These are phyloP conservation scores for Ornithoptera priamus DNA, from an alignment of 2,888 invertebrate species.

Conservation along the genomic window DNA sequence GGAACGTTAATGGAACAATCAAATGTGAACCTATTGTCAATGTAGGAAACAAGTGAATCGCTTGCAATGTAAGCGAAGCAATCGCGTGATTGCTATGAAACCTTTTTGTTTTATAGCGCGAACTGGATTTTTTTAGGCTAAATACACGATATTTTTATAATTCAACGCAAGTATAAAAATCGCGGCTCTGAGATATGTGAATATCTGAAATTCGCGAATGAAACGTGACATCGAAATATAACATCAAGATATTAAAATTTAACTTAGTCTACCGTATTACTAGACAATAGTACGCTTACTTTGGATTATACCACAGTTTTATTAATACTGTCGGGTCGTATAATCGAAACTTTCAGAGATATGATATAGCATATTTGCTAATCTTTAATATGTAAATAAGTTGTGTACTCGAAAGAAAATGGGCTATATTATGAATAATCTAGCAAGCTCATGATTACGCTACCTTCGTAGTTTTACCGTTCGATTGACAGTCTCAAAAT, in stretches of 20 bases:
- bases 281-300: constrained; percentile 64
- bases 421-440: constrained; percentile 39
- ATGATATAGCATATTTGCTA: constrained; percentile 47
- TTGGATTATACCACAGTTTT: constrained; percentile 62
- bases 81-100: constrained; percentile 26
- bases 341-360: constrained; percentile 66
- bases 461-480: constrained; percentile 32
- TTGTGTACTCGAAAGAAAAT: constrained; percentile 11
- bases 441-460: constrained; percentile 60
- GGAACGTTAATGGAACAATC: constrained; percentile 26
- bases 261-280: constrained; percentile 59
- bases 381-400: background rate
- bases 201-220: constrained; percentile 24
- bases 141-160: constrained; percentile 15
- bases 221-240: constrained; percentile 44
- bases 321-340: constrained; percentile 73
- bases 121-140: constrained; percentile 7
- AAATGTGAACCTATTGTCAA: constrained; percentile 30
- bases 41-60: constrained; percentile 30
- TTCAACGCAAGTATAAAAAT: constrained; percentile 1
- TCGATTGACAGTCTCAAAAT: constrained; percentile 9
- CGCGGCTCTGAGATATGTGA: constrained; percentile 13
- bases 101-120: constrained; percentile 12
- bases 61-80: constrained; percentile 28
- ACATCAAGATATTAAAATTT: constrained; percentile 53